These are phyloP conservation scores for Drosophila bunnanda DNA, from an alignment of 2,888 invertebrate species.

Conservation along the genomic window DNA sequence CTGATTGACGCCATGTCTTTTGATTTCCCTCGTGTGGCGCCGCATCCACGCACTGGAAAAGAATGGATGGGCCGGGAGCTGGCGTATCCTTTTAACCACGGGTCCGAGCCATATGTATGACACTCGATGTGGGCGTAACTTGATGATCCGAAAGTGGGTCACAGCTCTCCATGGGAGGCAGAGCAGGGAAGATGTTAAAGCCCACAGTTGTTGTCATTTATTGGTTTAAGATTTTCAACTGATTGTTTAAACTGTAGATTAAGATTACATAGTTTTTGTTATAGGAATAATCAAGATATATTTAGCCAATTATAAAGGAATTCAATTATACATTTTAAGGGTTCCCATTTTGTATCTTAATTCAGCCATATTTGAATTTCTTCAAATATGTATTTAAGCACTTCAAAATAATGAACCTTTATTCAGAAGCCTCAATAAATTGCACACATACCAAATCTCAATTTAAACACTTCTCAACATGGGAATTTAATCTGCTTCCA, in stretches of 20 bases:
- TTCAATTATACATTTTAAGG: no score
- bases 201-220: not conserved
- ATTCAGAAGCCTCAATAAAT: not conserved
- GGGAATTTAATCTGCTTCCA: not conserved
- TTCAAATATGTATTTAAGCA: not conserved
- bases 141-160: constrained; percentile 37
- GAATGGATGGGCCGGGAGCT: not conserved
- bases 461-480: not conserved
- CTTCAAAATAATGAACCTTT: not conserved
- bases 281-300: not conserved
- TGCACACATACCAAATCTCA: no score
- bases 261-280: not conserved
- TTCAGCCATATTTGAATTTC: no score
- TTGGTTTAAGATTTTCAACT: not conserved
- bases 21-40: constrained; percentile 71
- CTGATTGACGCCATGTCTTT: constrained; percentile 65
- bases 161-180: constrained; percentile 6
- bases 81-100: constrained; percentile 17
- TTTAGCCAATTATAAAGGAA: no score
- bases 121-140: constrained; percentile 37
- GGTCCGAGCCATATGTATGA: constrained; percentile 16
- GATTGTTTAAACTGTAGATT: not conserved
- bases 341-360: not conserved
- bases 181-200: not conserved
- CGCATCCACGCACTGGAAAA: constrained; percentile 31